Percentiles rank a stretch among this genome's conserved stretches.
Conservation (phyloP, 2,888 invertebrate species). For the Taphrorychus bicolor region DNA sequence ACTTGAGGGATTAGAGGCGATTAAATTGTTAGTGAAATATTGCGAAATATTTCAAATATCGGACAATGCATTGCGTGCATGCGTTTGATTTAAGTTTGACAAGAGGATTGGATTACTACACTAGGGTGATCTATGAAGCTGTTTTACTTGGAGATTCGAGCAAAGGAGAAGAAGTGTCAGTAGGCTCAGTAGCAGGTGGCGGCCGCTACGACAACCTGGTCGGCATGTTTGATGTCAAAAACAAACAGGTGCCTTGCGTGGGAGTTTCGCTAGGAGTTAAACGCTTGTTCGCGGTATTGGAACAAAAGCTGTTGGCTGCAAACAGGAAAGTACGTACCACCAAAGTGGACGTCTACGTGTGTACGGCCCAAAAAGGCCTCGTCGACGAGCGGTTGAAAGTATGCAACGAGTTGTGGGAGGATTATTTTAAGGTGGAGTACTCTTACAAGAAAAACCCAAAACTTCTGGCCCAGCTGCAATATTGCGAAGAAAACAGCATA, state of each 20-base stretch:
- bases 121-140: constrained; percentile 98
- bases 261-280: constrained; percentile 98
- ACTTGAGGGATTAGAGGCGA: constrained; percentile 78
- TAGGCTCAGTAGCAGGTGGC: constrained; percentile 97
- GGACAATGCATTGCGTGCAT: constrained; percentile 77
- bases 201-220: constrained; percentile 98
- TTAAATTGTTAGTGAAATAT: constrained; percentile 85
- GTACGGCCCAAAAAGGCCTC: constrained; percentile 95
- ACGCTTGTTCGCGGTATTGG: constrained; percentile 92
- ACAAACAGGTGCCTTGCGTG: constrained; percentile 91
- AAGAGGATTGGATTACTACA: constrained; percentile 98
- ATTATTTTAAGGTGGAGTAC: constrained; percentile 91
- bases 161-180: constrained; percentile 65
- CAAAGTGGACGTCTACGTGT: constrained; percentile 91
- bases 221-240: constrained; percentile 95
- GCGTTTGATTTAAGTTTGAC: constrained; percentile 96
- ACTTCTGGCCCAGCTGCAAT: constrained; percentile 90
- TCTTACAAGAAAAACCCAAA: constrained; percentile 97
- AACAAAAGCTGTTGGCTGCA: constrained; percentile 72
- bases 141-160: constrained; percentile 71
- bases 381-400: constrained; percentile 89
- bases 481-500: constrained; percentile 93
- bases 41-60: constrained; percentile 82
- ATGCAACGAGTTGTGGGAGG: constrained; percentile 86
- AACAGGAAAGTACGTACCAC: constrained; percentile 79